Conservation (phyloP, 2,888 invertebrate genomes). For the Ceramica pisi region DNA sequence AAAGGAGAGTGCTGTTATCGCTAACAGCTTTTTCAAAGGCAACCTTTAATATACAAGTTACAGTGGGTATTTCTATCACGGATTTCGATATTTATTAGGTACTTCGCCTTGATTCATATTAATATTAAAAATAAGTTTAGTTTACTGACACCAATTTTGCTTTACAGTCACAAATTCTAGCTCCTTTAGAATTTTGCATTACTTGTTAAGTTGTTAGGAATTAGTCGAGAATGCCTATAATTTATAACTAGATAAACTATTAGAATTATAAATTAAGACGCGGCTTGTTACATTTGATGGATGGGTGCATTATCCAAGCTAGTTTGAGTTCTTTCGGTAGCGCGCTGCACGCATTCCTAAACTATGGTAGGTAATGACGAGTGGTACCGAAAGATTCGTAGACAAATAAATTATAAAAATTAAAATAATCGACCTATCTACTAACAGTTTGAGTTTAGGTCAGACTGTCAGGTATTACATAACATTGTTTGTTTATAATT, state of each 20-base stretch:
- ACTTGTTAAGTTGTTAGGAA: not conserved
- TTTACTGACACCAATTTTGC: not conserved
- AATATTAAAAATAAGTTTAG: not conserved
- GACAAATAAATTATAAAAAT: slow-evolving; percentile 23
- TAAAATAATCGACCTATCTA: slow-evolving; percentile 8
- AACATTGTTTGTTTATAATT: not conserved
- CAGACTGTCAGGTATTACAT: not conserved
- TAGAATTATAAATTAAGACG: not conserved
- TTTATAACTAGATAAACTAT: not conserved
- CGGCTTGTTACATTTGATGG: slow-evolving; percentile 24
- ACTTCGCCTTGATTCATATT: not conserved
- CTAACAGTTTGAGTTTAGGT: not conserved
- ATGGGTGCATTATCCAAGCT: slow-evolving; percentile 20
- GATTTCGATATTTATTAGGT: not conserved
- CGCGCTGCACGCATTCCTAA: slow-evolving; percentile 37
- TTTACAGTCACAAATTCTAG: not conserved
- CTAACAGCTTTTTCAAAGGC: no score
- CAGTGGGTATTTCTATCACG: not conserved
- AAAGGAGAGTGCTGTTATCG: no score
- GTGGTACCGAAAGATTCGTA: slow-evolving; percentile 13
- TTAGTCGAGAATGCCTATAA: slow-evolving; percentile 3
- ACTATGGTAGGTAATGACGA: not conserved
- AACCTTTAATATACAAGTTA: no score
- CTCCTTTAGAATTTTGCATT: not conserved
- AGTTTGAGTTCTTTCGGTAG: slow-evolving; percentile 35